A percentile compares a stretch with the other conserved stretches of the same genome.
These are phyloP conservation scores for Beaufortia kweichowensis DNA, from an alignment of 2,113 vertebrate genomes.

Conservation along the genomic window DNA sequence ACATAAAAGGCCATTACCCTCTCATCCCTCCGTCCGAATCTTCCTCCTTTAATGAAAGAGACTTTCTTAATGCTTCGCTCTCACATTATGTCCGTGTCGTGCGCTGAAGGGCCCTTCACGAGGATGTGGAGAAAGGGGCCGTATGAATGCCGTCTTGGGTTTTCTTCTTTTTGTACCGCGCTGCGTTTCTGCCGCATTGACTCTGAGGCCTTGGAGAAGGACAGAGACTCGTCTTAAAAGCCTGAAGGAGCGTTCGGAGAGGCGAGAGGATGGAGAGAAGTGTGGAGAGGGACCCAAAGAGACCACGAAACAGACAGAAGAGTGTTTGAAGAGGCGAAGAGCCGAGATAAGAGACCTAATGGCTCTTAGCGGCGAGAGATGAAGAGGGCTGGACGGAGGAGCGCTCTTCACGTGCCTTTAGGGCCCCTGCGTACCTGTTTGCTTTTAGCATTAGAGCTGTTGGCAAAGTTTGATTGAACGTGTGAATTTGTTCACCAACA, in stretches of 20 bases:
- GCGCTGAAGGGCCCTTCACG: slow-evolving; percentile 52
- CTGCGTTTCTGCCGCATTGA: slow-evolving; percentile 68
- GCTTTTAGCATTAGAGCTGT: slow-evolving; percentile 28
- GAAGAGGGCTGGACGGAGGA: slow-evolving; percentile 25
- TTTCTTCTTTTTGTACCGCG: slow-evolving; percentile 56
- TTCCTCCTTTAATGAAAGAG: slow-evolving; percentile 48
- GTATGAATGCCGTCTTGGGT: slow-evolving; percentile 68
- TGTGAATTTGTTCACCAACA: slow-evolving; percentile 33
- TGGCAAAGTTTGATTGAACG: slow-evolving; percentile 35
- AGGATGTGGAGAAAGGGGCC: slow-evolving; percentile 57
- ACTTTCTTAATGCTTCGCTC: slow-evolving; percentile 42
- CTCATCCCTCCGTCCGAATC: slow-evolving; percentile 60
- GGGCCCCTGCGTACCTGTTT: slow-evolving; percentile 15
- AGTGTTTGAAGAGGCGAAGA: slow-evolving; percentile 38
- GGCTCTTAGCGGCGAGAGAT: slow-evolving; percentile 47
- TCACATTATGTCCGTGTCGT: slow-evolving; percentile 40
- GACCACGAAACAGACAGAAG: slow-evolving; percentile 51
- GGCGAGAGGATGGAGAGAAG: slow-evolving; percentile 56
- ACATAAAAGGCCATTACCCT: slow-evolving; percentile 84
- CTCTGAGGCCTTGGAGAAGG: slow-evolving; percentile 73
- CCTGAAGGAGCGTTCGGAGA: slow-evolving; percentile 61
- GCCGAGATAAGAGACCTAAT: slow-evolving; percentile 53
- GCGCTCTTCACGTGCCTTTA: slow-evolving; percentile 32
- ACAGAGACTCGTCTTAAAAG: slow-evolving; percentile 77
- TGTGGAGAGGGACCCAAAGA: slow-evolving; percentile 32